A percentile compares a stretch with the other conserved stretches of the same genome.
Evolutionary conservation across 2,113 vertebrate species (phyloP).

Genomic region (Chroicocephalus ridibundus): DNA sequence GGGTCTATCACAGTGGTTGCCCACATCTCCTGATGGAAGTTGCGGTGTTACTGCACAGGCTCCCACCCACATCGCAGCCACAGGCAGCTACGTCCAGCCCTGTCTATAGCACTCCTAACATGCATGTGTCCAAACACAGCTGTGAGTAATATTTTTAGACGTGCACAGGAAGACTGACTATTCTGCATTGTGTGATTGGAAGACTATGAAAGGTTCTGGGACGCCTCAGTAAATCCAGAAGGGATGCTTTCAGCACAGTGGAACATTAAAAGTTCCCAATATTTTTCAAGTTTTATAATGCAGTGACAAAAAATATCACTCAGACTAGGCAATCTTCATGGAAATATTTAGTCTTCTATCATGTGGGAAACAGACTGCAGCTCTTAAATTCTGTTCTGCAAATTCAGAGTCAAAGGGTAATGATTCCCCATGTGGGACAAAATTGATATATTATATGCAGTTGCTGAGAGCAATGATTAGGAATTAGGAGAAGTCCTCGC

Average conservation of each 20-base stretch:
- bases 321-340: neutral
- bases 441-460: neutral
- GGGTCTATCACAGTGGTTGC: neutral
- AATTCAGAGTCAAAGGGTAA: slow-evolving; percentile 30
- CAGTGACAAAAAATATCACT: slow-evolving; percentile 24
- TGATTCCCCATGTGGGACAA: neutral
- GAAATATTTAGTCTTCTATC: slow-evolving; percentile 49
- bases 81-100: neutral
- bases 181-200: neutral
- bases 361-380: neutral
- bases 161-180: neutral
- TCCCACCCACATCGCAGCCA: neutral
- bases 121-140: slow-evolving; percentile 23
- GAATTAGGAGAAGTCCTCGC: neutral
- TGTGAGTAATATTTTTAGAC: slow-evolving; percentile 28
- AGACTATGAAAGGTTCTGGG: slow-evolving; percentile 28
- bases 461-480: neutral
- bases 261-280: neutral
- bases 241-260: neutral
- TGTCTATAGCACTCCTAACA: neutral
- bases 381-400: neutral
- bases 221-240: slow-evolving; percentile 1
- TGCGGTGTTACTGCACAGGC: neutral
- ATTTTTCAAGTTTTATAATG: slow-evolving; percentile 18
- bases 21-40: fast-evolving